phyloP scores from a whole-genome alignment of 2,888 invertebrate genomes.

The Saturnia pavonia region DNA sequence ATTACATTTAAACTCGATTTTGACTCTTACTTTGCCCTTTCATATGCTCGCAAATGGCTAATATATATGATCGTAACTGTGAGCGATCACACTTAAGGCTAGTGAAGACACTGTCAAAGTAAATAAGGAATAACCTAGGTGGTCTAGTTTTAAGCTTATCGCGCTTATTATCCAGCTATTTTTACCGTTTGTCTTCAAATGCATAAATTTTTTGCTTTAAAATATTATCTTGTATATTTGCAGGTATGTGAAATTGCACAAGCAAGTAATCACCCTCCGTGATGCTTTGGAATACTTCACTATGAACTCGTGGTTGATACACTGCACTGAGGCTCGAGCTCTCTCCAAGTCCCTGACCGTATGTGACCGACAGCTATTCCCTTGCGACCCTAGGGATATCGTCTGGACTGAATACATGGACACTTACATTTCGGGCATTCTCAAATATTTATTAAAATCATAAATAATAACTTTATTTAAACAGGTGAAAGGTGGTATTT shows the following conservation, averaged over 20 bases:
- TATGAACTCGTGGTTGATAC: conserved; percentile 21
- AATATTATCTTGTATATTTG: neutral
- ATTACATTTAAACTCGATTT: no score
- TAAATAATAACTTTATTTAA: neutral
- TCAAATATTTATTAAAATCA: conserved; percentile 3
- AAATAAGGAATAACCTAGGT: no score
- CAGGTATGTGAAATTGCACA: conserved; percentile 21
- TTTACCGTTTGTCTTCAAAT: no score
- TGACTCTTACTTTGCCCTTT: no score
- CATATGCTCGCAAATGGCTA: no score
- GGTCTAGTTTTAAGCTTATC: no score
- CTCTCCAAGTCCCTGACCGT: conserved; percentile 20
- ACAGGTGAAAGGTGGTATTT: neutral
- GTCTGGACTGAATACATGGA: conserved; percentile 22
- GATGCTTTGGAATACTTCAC: conserved; percentile 17
- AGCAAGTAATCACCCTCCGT: conserved; percentile 9
- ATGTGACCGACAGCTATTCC: conserved; percentile 22
- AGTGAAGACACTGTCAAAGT: no score
- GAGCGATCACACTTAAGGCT: no score
- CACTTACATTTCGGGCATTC: neutral
- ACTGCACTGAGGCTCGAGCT: conserved; percentile 8
- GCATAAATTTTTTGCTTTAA: neutral
- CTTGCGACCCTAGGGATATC: conserved; percentile 24
- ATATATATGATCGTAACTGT: no score
- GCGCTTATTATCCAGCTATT: no score